Conservation (phyloP, 2,113 vertebrate genomes). For the Hirundichthys speculiger region DNA sequence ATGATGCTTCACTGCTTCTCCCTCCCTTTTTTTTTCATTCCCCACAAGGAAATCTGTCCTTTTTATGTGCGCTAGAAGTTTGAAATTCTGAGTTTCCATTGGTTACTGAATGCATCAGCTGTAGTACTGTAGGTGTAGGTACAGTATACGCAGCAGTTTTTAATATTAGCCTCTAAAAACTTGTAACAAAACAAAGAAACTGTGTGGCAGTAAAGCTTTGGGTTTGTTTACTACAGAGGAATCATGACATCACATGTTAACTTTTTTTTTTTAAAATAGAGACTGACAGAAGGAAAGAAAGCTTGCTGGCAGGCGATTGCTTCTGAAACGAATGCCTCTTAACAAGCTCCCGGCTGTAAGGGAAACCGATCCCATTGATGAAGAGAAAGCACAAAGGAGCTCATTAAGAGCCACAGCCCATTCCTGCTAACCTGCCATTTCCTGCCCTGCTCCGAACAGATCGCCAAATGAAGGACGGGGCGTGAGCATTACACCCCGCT, state of each 20-base stretch:
- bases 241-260: neutral
- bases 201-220: too few species aligned
- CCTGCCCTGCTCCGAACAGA: slow-evolving; percentile 41
- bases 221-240: too few species aligned
- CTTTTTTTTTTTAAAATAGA: slow-evolving; percentile 10
- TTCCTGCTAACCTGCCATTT: slow-evolving; percentile 51
- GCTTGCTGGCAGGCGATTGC: slow-evolving; percentile 49
- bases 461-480: slow-evolving; percentile 60
- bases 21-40: too few species aligned
- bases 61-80: too few species aligned
- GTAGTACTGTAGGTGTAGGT: too few species aligned
- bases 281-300: slow-evolving; percentile 5
- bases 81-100: too few species aligned
- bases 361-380: slow-evolving; percentile 22
- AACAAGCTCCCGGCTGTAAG: slow-evolving; percentile 64
- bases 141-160: too few species aligned
- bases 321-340: slow-evolving; percentile 55
- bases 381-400: slow-evolving; percentile 65
- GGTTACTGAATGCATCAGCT: too few species aligned
- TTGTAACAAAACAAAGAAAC: too few species aligned
- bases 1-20: too few species aligned
- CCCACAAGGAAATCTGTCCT: too few species aligned
- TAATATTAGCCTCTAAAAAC: too few species aligned
- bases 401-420: slow-evolving; percentile 68
- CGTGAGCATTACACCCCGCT: slow-evolving; percentile 26